Conservation (phyloP, 2,888 invertebrate species). For the Rhamnusium bicolor region DNA sequence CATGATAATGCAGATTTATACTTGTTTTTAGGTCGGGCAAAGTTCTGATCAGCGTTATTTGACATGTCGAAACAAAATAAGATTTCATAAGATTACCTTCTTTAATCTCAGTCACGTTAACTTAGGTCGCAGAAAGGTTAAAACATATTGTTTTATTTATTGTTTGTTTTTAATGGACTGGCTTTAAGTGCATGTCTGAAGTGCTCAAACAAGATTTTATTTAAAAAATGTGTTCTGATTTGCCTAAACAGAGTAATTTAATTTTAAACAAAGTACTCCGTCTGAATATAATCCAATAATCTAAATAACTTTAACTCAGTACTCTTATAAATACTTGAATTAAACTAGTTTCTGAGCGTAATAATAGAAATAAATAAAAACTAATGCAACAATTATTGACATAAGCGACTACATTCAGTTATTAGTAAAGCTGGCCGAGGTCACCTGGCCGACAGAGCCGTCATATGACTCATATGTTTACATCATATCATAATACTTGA, state of each 20-base stretch:
- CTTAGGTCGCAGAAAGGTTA: slow-evolving; percentile 8
- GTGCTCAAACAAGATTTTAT: not conserved
- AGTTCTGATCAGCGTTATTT: slow-evolving; percentile 20
- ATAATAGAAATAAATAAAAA: no score
- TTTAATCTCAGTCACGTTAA: slow-evolving; percentile 25
- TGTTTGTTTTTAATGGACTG: slow-evolving; percentile 9
- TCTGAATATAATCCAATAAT: not conserved
- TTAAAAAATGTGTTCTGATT: not conserved
- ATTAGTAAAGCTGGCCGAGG: no score
- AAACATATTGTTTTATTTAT: slow-evolving; percentile 10
- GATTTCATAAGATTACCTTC: slow-evolving; percentile 29
- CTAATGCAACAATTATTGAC: no score
- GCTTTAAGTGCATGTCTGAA: slow-evolving; percentile 2
- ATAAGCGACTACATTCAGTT: no score
- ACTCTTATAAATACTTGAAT: no score
- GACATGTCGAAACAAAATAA: slow-evolving; percentile 23
- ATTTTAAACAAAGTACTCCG: not conserved
- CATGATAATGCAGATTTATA: slow-evolving; percentile 34
- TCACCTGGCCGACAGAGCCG: no score
- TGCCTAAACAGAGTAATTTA: not conserved
- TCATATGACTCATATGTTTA: no score
- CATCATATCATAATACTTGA: no score
- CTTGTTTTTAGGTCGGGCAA: slow-evolving; percentile 12
- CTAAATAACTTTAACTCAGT: no score
- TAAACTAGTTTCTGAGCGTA: no score